phyloP scores from a whole-genome alignment of 2,113 vertebrate species.

The Antigone vipio region DNA sequence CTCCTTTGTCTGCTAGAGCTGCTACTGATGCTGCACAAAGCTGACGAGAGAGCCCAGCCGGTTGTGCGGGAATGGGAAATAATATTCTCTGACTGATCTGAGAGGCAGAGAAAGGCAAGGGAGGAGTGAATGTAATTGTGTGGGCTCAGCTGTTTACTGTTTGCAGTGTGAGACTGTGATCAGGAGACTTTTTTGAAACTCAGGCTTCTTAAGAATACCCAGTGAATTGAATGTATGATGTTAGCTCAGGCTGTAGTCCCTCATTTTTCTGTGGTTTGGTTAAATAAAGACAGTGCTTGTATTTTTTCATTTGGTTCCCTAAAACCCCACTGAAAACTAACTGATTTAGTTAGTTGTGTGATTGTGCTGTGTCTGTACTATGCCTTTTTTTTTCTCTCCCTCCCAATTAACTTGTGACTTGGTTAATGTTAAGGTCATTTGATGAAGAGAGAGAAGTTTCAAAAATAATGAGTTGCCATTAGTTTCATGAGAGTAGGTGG shows the following conservation, averaged over 20 bases:
- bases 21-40: not conserved
- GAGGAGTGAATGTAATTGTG: not conserved
- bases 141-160: not conserved
- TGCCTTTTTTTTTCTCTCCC: not conserved
- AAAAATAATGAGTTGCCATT: not conserved
- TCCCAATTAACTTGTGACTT: not conserved
- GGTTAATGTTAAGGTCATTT: not conserved
- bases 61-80: not conserved
- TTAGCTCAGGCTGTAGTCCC: not conserved
- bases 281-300: not conserved
- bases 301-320: not conserved
- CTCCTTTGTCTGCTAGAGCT: not conserved
- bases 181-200: not conserved
- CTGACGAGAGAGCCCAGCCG: not conserved
- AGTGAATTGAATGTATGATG: accelerated
- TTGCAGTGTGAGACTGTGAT: not conserved
- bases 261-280: not conserved
- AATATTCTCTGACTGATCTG: not conserved
- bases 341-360: not conserved
- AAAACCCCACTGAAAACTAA: not conserved
- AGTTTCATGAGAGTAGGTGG: not conserved
- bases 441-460: not conserved
- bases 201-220: not conserved
- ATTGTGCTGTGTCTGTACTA: accelerated
- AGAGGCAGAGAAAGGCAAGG: not conserved